Base-by-base conservation (phyloP, 1,140 invertebrate genomes). In the Drosophila malerkotliana region DNA sequence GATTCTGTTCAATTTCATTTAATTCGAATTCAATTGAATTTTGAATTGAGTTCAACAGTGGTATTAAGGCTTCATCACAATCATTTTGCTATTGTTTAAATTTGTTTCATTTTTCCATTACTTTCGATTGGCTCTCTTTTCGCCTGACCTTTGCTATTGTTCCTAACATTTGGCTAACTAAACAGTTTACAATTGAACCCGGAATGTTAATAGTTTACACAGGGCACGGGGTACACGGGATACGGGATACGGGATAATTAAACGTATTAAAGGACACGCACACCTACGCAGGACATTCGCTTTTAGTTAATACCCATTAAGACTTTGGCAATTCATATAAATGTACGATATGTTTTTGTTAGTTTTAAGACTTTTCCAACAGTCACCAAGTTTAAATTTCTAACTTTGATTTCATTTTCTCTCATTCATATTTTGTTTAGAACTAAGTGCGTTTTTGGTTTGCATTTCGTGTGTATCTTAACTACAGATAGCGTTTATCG, bases 301-400 rank as follows among this genome's bases (percentile, higher is more conserved):
- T 55, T 51, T 72, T 55, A 53, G 39, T 73, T 74, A 76, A 77
- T 72, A 84, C 67, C 78, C 78, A 76, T 87, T 87, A 88, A 87
- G 87, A 88, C 79, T 88, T 88, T 88, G 83, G 83, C 83, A 88
- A 88, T 88, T 88, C 52, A 69, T 88, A 88, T 88, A 88, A 88
- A 88, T 88, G 78, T 88, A 88, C 83, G 83, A 88, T 88, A 88
- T 88, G 83, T 88, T 88, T 88, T 77, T 88, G 83, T 88, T 88
- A 88, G 83, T 88, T 88, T 88, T 88, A 88, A 88, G 83, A 88
- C 83, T 79, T 88, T 83, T 74, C 78, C 60, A 79, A 88, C 84
- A 88, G 83, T 88, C 83, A 83, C 82, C 82, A 85, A 73, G 60
- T 76, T 80, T 49, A 62, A 76, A 71, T 77, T 79, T 15, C 80